Evolutionary conservation across 2,113 vertebrate genomes (phyloP).

Genomic region (Odontophorus gujanensis): DNA sequence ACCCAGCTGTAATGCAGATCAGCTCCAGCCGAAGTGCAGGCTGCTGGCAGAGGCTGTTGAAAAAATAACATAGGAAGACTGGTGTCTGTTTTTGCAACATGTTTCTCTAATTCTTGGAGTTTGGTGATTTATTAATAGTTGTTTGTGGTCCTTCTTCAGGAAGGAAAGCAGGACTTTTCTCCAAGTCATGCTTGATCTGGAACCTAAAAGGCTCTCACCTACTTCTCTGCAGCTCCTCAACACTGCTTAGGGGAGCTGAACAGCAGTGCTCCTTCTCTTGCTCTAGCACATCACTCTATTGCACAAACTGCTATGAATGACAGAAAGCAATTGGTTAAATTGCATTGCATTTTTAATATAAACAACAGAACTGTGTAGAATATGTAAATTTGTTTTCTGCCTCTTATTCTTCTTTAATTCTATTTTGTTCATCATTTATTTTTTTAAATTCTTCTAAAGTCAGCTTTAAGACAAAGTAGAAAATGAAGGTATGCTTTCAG

Average conservation of each 20-base stretch:
- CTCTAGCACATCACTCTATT: constrained; percentile 5
- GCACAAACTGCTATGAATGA: background rate
- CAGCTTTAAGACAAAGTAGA: constrained; percentile 14
- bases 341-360: constrained; percentile 27
- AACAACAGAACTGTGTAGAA: background rate
- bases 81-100: background rate
- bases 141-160: background rate
- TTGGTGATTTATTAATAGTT: background rate
- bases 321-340: constrained; percentile 48
- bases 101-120: background rate
- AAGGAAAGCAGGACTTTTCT: background rate
- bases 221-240: background rate
- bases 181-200: constrained; percentile 9
- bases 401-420: constrained; percentile 50
- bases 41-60: background rate
- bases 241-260: constrained; percentile 18
- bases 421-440: constrained; percentile 37
- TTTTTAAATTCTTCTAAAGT: constrained; percentile 29
- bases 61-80: background rate
- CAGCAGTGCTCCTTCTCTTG: constrained; percentile 32
- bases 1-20: constrained; percentile 43
- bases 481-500: background rate
- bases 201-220: background rate
- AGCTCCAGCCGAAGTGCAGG: background rate
- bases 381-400: constrained; percentile 10